These are phyloP conservation scores for Syngnathus rostellatus DNA, from an alignment of 2,797 vertebrate genomes.

Conservation along the genomic window DNA sequence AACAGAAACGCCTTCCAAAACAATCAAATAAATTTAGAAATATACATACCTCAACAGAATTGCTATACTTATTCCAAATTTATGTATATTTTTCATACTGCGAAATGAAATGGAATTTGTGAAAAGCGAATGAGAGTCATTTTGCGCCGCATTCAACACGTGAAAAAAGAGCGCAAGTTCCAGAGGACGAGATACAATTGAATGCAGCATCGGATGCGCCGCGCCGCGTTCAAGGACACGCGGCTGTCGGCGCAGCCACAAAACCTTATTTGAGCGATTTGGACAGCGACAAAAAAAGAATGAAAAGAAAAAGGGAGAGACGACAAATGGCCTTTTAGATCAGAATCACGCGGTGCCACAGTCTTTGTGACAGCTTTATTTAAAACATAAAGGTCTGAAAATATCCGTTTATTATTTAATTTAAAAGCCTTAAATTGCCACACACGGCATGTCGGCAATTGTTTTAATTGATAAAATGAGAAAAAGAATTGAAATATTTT, in stretches of 20 bases:
- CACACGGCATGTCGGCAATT: not conserved
- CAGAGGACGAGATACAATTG: not conserved
- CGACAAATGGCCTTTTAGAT: slow-evolving; percentile 34
- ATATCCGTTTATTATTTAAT: not conserved
- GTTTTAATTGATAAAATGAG: not conserved
- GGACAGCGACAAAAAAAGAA: slow-evolving; percentile 26
- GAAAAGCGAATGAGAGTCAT: not conserved
- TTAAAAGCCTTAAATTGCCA: not conserved
- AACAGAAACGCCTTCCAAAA: not conserved
- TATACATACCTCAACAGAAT: not conserved
- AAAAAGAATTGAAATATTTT: not conserved
- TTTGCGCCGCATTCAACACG: not conserved
- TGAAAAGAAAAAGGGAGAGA: slow-evolving; percentile 37
- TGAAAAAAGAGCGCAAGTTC: not conserved
- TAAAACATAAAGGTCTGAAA: not conserved
- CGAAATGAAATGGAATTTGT: not conserved
- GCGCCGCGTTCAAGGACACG: slow-evolving; percentile 79
- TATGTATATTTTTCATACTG: not conserved
- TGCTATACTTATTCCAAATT: not conserved
- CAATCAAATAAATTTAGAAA: not conserved
- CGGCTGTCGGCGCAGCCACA: slow-evolving; percentile 67
- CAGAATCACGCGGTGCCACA: slow-evolving; percentile 28
- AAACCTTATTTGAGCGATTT: not conserved
- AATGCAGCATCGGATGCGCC: slow-evolving; percentile 37
- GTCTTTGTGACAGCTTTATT: slow-evolving; percentile 36